Base-by-base conservation (phyloP, 2,888 invertebrate species). In the Platypus cylindrus region DNA sequence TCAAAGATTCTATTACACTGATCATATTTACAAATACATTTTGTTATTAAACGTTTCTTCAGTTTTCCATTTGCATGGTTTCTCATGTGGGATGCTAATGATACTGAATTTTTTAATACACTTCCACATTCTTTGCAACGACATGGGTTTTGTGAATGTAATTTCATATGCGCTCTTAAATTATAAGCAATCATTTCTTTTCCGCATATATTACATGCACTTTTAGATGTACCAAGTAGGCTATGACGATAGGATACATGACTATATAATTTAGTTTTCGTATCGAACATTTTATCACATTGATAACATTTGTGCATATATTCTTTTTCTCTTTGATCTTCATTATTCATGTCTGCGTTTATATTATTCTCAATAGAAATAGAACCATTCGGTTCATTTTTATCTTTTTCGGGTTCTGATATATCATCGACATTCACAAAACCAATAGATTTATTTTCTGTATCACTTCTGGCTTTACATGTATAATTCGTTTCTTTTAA, bases 151-250 rank as follows among this genome's bases (percentile, higher is more conserved):
- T 52, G 54, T 3, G 48, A 48, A 35, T 58, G 58, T 20, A 48
- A 33, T 36, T 45, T 45, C 16, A 58, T 48, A 30, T 43, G 43
- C 27, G 40, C 40, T 22, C 16, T 43, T 18, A 43, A 30, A 20
- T 43, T 43, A 16, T 43, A 39, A 9, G 37, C 33, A 30, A 55
- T 38, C 17, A 57, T 45, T 29, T 47, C 37, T 36, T 48, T 47
- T 1, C 58, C 58, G 38, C 58, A 58, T 32, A 56, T 51, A 30
- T 49, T 57, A 37, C 58, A 58, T n/a, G n/a, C n/a, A n/a, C n/a
- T n/a, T n/a, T n/a, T n/a, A n/a, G n/a, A n/a, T 12, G 55, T 46
- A 3, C 52, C 54, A 22, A 46, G 49, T 3, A 43, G 38, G 22
- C 42, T 42, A 41, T 56, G 55, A 25, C 37, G 30, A 9, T 39